Evolutionary conservation across 2,113 vertebrate genomes (phyloP).

Genomic region (Pyxicephalus adspersus): DNA sequence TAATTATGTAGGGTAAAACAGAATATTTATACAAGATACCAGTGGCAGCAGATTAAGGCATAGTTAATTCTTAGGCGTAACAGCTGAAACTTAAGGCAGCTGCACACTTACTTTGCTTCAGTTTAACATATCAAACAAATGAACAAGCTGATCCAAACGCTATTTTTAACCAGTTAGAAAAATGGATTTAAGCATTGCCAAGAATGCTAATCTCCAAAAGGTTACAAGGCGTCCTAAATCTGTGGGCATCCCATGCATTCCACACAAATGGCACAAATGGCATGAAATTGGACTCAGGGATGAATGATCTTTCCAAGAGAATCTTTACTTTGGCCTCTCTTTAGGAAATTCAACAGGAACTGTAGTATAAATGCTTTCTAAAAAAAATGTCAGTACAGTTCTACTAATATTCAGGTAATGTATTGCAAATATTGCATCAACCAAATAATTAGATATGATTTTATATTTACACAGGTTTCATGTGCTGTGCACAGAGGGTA

Average conservation of each 20-base stretch:
- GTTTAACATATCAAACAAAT: conserved; percentile 45
- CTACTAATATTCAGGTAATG: no score
- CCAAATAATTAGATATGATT: no score
- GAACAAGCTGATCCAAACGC: conserved; percentile 21
- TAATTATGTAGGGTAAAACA: background rate
- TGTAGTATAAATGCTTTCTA: no score
- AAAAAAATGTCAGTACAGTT: no score
- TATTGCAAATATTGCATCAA: no score
- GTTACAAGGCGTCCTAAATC: conserved; percentile 47
- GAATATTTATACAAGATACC: background rate
- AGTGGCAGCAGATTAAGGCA: background rate
- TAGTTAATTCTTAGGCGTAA: background rate
- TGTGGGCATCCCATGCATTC: conserved; percentile 50
- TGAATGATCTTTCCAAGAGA: conserved; percentile 7
- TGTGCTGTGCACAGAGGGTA: no score
- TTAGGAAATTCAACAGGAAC: background rate
- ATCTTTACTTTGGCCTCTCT: background rate
- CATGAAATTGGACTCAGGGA: conserved; percentile 29
- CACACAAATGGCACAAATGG: conserved; percentile 30
- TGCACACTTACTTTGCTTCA: conserved; percentile 9
- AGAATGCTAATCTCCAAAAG: conserved; percentile 54
- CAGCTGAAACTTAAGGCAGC: conserved; percentile 39
- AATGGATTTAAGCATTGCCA: conserved; percentile 49
- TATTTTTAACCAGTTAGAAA: conserved; percentile 41
- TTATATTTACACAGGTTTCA: no score